Base-by-base conservation (phyloP, 2,888 invertebrate species). In the Nomada hirtipes region DNA sequence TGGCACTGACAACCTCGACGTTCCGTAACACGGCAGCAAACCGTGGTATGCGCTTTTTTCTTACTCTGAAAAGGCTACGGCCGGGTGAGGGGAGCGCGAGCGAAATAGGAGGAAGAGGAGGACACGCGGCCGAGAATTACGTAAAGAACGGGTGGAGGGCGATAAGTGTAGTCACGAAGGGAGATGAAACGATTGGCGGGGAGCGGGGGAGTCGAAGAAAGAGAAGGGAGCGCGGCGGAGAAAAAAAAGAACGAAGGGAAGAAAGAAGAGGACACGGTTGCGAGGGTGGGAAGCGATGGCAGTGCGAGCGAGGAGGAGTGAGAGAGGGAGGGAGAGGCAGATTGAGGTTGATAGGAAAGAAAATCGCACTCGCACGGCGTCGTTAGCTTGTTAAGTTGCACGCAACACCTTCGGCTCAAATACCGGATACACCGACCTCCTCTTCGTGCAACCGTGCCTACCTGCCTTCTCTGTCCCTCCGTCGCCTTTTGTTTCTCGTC, bases 301-400 rank as follows among this genome's bases (percentile, higher is more conserved):
- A 29, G 65, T 53, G 60, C 44, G 44, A 63, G 36, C 36, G 36
- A 36, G 7, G 36, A n/a, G n/a, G n/a, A n/a, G n/a, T n/a, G 36
- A 44, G 65, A 57, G 76, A 63, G 86, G 83, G 88, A 90, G 91
- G 90, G 92, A 92, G 92, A 92, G 92, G 93, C 90, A 93, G 93
- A 93, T 93, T 91, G 92, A 91, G 90, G 89, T 91, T 91, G 93
- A 93, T 93, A 93, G 92, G 91, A 93, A 92, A 93, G 93, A 93
- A 93, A 93, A 93, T 93, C 93, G 93, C 92, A 90, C 91, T 92
- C 93, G 92, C 92, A 91, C 91, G 91, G 91, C 93, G 91, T 93
- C 93, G 93, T 93, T 93, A 92, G 93, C 93, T 93, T 92, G 93
- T 93, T 93, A 93, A 93, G 92, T 93, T 91, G 93, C 93, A 93